A percentile compares a stretch with the other conserved stretches of the same genome.
Conservation (phyloP, 2,113 vertebrate species). For the Pluvianellus socialis region DNA sequence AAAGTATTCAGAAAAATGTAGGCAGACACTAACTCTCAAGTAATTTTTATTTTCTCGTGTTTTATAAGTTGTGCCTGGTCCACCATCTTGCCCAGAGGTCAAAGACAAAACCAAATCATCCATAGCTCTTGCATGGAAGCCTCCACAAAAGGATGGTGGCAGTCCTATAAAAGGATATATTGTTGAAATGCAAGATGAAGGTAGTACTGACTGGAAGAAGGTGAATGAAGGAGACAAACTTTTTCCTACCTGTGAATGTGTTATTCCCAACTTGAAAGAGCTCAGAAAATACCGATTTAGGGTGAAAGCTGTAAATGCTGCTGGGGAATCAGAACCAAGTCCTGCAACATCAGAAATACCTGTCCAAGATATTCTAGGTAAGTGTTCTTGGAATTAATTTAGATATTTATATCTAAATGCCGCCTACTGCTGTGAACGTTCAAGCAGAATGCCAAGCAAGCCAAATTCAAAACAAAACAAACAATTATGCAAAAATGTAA, state of each 20-base stretch:
- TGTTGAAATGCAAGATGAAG: slow-evolving; percentile 95
- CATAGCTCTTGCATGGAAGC: slow-evolving; percentile 88
- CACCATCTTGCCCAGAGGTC: slow-evolving; percentile 85
- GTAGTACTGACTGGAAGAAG: slow-evolving; percentile 89
- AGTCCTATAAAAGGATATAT: slow-evolving; percentile 96
- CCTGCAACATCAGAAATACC: slow-evolving; percentile 83
- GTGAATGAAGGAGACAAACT: slow-evolving; percentile 91
- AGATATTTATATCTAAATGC: neutral
- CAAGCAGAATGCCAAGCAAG: neutral
- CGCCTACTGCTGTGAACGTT: neutral
- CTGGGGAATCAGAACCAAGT: slow-evolving; percentile 94
- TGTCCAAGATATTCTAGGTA: slow-evolving; percentile 90
- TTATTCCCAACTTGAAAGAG: slow-evolving; percentile 88
- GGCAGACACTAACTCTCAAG: neutral
- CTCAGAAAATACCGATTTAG: slow-evolving; percentile 93
- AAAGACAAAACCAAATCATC: slow-evolving; percentile 93
- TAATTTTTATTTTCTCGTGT: neutral
- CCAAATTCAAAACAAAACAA: neutral
- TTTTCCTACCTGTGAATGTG: slow-evolving; percentile 85
- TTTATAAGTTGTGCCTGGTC: slow-evolving; percentile 83
- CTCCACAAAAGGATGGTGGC: slow-evolving; percentile 91
- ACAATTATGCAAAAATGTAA: neutral
- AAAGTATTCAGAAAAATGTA: neutral
- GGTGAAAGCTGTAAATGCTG: slow-evolving; percentile 92
- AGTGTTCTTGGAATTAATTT: neutral